These are phyloP conservation scores for Antennarius maculatus DNA, from an alignment of 2,797 vertebrate species.

Conservation along the genomic window DNA sequence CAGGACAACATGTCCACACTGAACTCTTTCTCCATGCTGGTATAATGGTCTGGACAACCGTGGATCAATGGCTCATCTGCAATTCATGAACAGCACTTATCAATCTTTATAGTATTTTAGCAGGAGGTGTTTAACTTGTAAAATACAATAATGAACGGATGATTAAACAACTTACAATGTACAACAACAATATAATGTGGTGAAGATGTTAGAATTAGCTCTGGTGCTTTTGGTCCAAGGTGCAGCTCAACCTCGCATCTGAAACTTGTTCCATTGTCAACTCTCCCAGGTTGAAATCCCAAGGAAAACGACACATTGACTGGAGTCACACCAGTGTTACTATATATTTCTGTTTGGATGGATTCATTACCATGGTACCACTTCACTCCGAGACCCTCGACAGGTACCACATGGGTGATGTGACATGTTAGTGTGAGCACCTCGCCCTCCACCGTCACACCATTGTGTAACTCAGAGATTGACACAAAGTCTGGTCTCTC, in stretches of 20 bases:
- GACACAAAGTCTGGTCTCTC: background rate
- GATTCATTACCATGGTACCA: constrained; percentile 51
- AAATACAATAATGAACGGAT: background rate
- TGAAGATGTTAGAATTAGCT: background rate
- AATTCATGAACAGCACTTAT: constrained; percentile 15
- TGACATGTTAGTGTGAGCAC: constrained; percentile 54
- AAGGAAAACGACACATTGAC: background rate
- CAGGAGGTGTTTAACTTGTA: background rate
- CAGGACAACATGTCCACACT: constrained; percentile 23
- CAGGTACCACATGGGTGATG: constrained; percentile 48
- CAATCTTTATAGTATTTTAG: background rate
- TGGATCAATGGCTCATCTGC: constrained; percentile 56
- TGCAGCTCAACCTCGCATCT: constrained; percentile 65
- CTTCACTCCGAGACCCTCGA: constrained; percentile 49
- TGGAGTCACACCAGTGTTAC: background rate
- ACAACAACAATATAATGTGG: constrained; percentile 14
- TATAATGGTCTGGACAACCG: background rate
- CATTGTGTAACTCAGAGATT: too few species aligned
- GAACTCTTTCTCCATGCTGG: constrained; percentile 8
- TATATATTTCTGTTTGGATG: background rate
- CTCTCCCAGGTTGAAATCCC: constrained; percentile 2
- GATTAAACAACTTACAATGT: constrained; percentile 53
- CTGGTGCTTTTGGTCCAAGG: constrained; percentile 18
- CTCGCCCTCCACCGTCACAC: background rate
- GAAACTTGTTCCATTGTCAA: constrained; percentile 11